Percentiles rank a stretch among this genome's conserved stretches.
Conservation (phyloP, 1,140 invertebrate genomes). For the Drosophila albomicans region DNA sequence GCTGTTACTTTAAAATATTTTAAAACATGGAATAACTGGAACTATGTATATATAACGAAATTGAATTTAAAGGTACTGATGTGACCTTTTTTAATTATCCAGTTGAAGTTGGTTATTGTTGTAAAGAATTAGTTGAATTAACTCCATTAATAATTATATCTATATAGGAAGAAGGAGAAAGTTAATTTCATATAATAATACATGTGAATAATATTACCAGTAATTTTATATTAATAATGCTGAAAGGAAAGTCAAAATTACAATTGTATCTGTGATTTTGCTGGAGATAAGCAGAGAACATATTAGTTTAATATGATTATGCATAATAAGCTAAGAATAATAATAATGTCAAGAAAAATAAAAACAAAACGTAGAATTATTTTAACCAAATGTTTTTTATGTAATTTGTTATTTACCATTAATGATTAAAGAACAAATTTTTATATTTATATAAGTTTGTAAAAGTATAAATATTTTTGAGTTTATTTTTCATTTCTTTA, state of each 20-base stretch:
- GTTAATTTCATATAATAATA: conserved; percentile 11
- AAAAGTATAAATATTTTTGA: too few relatives aligned
- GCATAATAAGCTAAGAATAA: not conserved
- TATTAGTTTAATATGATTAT: conserved; percentile 24
- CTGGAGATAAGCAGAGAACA: conserved; percentile 51
- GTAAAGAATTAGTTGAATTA: too few relatives aligned
- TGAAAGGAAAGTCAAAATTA: conserved; percentile 60
- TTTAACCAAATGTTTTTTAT: too few relatives aligned
- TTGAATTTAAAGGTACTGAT: conserved; percentile 68
- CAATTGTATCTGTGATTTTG: conserved; percentile 72
- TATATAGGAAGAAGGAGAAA: too few relatives aligned
- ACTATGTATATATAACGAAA: conserved; percentile 55
- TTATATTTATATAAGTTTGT: too few relatives aligned
- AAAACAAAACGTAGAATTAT: too few relatives aligned
- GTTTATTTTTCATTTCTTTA: too few relatives aligned
- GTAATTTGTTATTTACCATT: too few relatives aligned
- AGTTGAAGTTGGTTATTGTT: not conserved
- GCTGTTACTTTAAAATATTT: not conserved
- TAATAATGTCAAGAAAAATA: too few relatives aligned
- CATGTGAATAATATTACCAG: conserved; percentile 18
- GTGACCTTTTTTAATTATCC: conserved; percentile 55
- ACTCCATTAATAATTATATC: too few relatives aligned
- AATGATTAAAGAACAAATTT: too few relatives aligned
- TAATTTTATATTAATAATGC: conserved; percentile 40
- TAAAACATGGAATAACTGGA: not conserved